A percentile compares a stretch with the other conserved stretches of the same genome.
Conservation (phyloP, 2,113 vertebrate genomes). For the Paracanthobrama guichenoti region DNA sequence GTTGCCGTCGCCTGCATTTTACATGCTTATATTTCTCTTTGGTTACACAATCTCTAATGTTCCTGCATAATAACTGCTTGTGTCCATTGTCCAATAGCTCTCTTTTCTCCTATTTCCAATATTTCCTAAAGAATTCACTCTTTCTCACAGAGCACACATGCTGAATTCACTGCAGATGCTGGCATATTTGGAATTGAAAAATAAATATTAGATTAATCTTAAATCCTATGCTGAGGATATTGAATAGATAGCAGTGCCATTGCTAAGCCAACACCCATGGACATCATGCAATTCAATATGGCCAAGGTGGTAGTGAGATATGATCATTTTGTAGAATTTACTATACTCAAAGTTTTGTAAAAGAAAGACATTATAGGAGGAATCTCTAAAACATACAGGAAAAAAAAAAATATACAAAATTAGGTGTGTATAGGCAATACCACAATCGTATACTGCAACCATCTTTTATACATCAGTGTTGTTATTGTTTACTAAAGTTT, state of each 20-base stretch:
- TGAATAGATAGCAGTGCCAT: background rate
- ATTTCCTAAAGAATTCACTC: constrained; percentile 22
- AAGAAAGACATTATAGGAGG: background rate
- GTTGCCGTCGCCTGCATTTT: constrained; percentile 22
- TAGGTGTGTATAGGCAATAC: background rate
- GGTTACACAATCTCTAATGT: constrained; percentile 11
- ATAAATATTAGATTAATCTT: constrained; percentile 23
- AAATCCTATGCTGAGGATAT: background rate
- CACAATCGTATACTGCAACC: background rate
- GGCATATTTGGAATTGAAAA: constrained; percentile 24
- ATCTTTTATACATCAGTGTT: too few relatives aligned
- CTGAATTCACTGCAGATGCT: constrained; percentile 15
- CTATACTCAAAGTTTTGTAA: background rate
- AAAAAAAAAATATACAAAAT: background rate
- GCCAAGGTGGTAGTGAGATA: background rate
- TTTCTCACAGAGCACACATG: constrained; percentile 27
- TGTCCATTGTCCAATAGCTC: background rate
- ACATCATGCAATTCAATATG: background rate
- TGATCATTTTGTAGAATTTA: background rate
- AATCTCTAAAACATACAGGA: background rate
- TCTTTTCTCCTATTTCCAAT: constrained; percentile 37
- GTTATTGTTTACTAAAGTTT: too few relatives aligned
- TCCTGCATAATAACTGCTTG: constrained; percentile 31
- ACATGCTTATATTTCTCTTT: constrained; percentile 12
- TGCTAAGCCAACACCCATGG: background rate